phyloP scores from a whole-genome alignment of 2,888 invertebrate genomes.

The Steinernema hermaphroditum region DNA sequence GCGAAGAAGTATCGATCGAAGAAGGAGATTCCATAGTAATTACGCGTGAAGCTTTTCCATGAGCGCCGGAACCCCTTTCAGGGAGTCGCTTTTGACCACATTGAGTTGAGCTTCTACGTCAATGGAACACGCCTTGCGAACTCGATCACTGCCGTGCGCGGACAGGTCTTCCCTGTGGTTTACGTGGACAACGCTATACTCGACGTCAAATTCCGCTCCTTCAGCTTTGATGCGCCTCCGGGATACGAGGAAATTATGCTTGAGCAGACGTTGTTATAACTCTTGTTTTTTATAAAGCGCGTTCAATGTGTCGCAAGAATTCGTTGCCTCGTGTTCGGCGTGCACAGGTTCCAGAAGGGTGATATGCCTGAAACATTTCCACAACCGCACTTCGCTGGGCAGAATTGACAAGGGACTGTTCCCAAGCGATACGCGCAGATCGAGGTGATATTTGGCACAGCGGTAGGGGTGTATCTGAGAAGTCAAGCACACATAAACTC shows the following conservation, averaged over 20 bases:
- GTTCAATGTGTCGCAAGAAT: too few species aligned
- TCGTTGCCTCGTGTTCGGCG: too few species aligned
- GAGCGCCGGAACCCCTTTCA: conserved; percentile 65
- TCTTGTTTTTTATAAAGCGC: too few species aligned
- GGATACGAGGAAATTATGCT: conserved; percentile 92
- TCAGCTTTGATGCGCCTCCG: conserved; percentile 76
- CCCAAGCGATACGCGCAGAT: too few species aligned
- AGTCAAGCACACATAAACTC: too few species aligned
- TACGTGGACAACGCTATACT: conserved; percentile 94
- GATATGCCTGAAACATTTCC: too few species aligned
- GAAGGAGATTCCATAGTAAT: conserved; percentile 87
- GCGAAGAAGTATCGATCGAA: conserved; percentile 73
- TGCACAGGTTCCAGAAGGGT: too few species aligned
- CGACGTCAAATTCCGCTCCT: conserved; percentile 88
- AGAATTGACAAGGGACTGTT: too few species aligned
- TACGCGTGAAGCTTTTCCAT: conserved; percentile 18
- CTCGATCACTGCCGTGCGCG: conserved; percentile 84
- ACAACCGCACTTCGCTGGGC: too few species aligned
- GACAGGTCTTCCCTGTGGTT: conserved; percentile 68
- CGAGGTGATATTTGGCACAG: too few species aligned
- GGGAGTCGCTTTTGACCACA: conserved; percentile 93
- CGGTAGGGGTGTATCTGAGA: too few species aligned
- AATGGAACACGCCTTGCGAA: conserved; percentile 86
- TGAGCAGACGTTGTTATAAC: conserved; percentile 89
- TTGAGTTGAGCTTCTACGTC: conserved; percentile 88